Percentiles rank a stretch among this genome's conserved stretches.
These are phyloP conservation scores for Scaeva pyrastri DNA, from an alignment of 2,888 invertebrate species.

Conservation along the genomic window DNA sequence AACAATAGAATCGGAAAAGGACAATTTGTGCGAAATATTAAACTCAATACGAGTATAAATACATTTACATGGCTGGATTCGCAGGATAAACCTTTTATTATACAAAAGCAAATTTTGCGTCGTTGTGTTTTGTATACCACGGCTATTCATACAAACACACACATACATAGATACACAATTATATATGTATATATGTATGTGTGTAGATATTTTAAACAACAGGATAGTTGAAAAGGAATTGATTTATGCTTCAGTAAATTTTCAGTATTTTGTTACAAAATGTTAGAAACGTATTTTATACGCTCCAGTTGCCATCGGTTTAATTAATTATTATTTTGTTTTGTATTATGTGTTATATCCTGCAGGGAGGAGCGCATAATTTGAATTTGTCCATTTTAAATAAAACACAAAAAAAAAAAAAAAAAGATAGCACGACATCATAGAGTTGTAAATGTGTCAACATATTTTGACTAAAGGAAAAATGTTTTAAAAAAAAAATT, in stretches of 20 bases:
- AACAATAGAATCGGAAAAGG: constrained; percentile 50
- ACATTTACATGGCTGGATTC: constrained; percentile 29
- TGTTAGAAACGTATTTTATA: constrained; percentile 68
- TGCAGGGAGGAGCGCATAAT: constrained; percentile 31
- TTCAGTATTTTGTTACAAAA: constrained; percentile 68
- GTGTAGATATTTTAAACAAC: constrained; percentile 7
- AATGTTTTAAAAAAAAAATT: constrained; percentile 52
- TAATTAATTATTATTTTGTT: constrained; percentile 58
- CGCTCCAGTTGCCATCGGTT: constrained; percentile 63
- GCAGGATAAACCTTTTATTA: constrained; percentile 55
- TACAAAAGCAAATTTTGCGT: not conserved
- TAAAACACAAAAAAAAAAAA: not conserved
- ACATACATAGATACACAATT: not conserved
- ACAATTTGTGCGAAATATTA: constrained; percentile 55
- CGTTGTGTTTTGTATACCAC: not conserved
- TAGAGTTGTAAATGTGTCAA: constrained; percentile 62
- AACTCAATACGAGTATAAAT: not conserved
- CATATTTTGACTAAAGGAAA: constrained; percentile 34
- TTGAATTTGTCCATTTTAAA: constrained; percentile 11
- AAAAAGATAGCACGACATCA: too few species aligned
- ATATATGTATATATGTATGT: not conserved
- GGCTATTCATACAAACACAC: not conserved
- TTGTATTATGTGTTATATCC: constrained; percentile 17
- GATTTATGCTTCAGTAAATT: constrained; percentile 73
- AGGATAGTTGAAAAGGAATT: constrained; percentile 60